Base-by-base conservation (phyloP, 35 echinoderm and acorn worm species). In the Holothuria glaberrima region DNA sequence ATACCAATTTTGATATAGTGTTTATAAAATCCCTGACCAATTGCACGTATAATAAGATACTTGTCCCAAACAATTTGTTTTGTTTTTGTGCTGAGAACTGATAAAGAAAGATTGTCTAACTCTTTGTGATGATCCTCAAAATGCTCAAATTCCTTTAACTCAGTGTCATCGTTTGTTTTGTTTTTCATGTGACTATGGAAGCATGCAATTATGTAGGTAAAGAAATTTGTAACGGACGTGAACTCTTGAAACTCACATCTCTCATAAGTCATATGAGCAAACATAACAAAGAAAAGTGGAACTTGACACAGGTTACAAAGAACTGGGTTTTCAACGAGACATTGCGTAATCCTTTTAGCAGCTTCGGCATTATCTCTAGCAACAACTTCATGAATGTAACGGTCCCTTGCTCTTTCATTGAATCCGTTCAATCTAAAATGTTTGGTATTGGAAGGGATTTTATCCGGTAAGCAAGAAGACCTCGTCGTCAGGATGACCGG, bases 201-300 rank as follows among this genome's bases (percentile, higher is more conserved):
- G 28, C 79, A 82, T 82, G 19, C 9, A 38, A 82, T n/a, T 22
- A 82, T 82, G 48, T 82, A 82, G 10, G 17, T 58, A 20, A 82
- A 82, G 31, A 82, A 82, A 36, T 33, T 48, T 9, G 79, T 82
- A 6, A 60, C 79, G 25, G 79, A 82, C 6, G 52, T 82, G 22
- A 58, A 58, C 26, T 82, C 54, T 22, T 18, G 57, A 59, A 57
- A 82, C 19, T 58, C 48, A 30, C 9, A 10, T n/a, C 50, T 27
- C n/a, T 82, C 79, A 20, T 82, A 9, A 20, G 79, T 60, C 25
- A 82, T 57, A 48, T 82, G 79, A 9, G 79, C 79, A 22, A 82
- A 82, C 79, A 44, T 60, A n/a, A 60, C 79, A 44, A 82, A 82
- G 48, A 82, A 82, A 1, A 82, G 48, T 22, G 79, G 79, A 24